A percentile compares a stretch with the other conserved stretches of the same genome.
Conservation (phyloP, 2,113 vertebrate genomes). For the Stegastes partitus region DNA sequence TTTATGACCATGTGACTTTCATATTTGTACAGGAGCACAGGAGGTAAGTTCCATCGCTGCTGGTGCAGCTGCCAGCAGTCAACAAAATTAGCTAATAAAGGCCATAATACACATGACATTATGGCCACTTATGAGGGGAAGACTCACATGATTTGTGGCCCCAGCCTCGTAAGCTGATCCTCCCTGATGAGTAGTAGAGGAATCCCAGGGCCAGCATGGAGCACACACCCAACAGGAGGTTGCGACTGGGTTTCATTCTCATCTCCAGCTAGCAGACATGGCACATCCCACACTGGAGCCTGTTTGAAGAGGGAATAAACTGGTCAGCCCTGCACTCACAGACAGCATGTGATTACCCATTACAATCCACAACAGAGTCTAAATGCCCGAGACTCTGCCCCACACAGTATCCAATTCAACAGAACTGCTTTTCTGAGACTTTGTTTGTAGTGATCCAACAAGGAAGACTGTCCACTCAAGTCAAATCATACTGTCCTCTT, state of each 20-base stretch:
- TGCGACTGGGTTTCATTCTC: conserved; percentile 90
- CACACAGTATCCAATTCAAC: too few relatives aligned
- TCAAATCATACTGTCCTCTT: too few relatives aligned
- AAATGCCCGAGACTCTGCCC: not conserved
- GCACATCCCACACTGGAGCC: conserved; percentile 17
- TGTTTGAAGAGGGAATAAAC: conserved; percentile 22
- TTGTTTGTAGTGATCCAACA: too few relatives aligned
- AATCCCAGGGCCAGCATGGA: conserved; percentile 92
- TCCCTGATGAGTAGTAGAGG: conserved; percentile 92
- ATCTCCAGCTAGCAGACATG: conserved; percentile 87
- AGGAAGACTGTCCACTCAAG: too few relatives aligned
- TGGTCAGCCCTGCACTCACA: not conserved
- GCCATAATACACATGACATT: not conserved
- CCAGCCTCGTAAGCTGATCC: conserved; percentile 89
- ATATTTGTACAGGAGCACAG: too few relatives aligned
- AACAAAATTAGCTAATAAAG: not conserved
- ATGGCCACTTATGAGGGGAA: not conserved
- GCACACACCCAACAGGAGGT: conserved; percentile 90
- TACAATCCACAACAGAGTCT: not conserved
- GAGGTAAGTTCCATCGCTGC: not conserved
- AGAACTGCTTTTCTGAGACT: too few relatives aligned
- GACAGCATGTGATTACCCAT: not conserved
- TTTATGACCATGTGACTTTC: too few relatives aligned
- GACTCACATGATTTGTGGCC: conserved; percentile 90
- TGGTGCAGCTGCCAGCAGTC: not conserved